Evolutionary conservation across 1,140 invertebrate species (phyloP).

Genomic region (Solen grandis): DNA sequence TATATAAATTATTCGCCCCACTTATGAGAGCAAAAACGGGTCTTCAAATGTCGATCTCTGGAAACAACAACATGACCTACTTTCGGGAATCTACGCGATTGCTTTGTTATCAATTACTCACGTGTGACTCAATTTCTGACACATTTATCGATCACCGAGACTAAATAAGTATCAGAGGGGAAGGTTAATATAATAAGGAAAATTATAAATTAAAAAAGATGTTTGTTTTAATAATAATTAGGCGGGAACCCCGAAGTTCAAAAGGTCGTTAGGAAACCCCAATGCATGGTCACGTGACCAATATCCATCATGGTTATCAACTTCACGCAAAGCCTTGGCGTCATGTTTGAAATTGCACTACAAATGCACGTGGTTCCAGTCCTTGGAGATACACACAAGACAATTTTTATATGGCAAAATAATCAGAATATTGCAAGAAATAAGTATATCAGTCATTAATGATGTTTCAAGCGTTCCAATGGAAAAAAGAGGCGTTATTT

Average conservation of each 20-base stretch:
- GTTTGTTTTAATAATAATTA: slow-evolving; percentile 36
- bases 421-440: no score
- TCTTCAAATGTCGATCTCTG: not conserved
- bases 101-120: slow-evolving; percentile 48
- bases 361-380: slow-evolving; percentile 69
- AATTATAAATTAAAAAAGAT: no score
- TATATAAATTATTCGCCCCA: no score
- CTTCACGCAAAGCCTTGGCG: slow-evolving; percentile 72
- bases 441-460: no score
- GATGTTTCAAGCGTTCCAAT: no score
- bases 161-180: not conserved
- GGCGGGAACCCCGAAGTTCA: slow-evolving; percentile 76
- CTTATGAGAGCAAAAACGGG: no score
- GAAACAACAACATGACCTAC: slow-evolving; percentile 63
- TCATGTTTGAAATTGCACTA: slow-evolving; percentile 73
- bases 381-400: no score
- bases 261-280: slow-evolving; percentile 73
- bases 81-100: slow-evolving; percentile 41
- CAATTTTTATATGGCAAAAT: no score
- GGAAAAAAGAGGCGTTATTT: not conserved
- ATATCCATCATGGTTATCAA: slow-evolving; percentile 74
- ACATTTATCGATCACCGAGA: slow-evolving; percentile 23
- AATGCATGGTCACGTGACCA: slow-evolving; percentile 76
- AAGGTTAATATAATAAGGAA: not conserved
- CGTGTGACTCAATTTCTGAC: slow-evolving; percentile 12